phyloP scores from a whole-genome alignment of 2,113 vertebrate species.

The Cygnus atratus region DNA sequence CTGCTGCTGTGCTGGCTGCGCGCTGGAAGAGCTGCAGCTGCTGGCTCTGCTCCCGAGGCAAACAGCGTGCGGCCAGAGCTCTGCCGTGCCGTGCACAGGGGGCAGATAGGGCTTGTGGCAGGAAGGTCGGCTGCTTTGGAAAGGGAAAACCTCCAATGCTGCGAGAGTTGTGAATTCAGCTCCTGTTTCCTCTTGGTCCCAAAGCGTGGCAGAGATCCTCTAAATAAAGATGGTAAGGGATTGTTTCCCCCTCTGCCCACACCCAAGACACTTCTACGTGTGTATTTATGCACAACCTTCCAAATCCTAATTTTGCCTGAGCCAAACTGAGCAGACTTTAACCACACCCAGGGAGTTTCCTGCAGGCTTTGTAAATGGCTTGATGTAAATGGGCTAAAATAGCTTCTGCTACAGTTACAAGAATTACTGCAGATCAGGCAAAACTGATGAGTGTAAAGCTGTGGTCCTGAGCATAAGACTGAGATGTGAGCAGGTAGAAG shows the following conservation, averaged over 20 bases:
- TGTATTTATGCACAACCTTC: not conserved
- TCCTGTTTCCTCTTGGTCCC: not conserved
- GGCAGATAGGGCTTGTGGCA: not conserved
- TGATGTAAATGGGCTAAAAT: not conserved
- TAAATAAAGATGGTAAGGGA: not conserved
- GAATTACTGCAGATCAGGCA: not conserved
- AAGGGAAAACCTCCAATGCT: not conserved
- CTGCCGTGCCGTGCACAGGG: not conserved
- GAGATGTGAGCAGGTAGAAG: not conserved
- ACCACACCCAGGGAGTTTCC: conserved; percentile 3
- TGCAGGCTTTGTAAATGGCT: not conserved
- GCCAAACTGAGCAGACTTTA: not conserved
- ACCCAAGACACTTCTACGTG: not conserved
- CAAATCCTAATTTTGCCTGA: not conserved
- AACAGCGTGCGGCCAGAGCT: not conserved
- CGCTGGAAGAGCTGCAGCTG: not conserved
- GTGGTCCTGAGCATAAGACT: not conserved
- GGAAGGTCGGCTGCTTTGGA: not conserved
- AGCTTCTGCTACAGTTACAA: not conserved
- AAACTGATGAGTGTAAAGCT: not conserved
- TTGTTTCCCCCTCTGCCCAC: not conserved
- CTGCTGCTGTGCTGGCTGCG: not conserved
- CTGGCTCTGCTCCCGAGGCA: not conserved
- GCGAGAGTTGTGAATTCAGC: no score
- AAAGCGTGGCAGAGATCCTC: not conserved